A percentile compares a stretch with the other conserved stretches of the same genome.
Evolutionary conservation across 2,888 invertebrate genomes (phyloP).

Genomic region (Hedychridium roseum): DNA sequence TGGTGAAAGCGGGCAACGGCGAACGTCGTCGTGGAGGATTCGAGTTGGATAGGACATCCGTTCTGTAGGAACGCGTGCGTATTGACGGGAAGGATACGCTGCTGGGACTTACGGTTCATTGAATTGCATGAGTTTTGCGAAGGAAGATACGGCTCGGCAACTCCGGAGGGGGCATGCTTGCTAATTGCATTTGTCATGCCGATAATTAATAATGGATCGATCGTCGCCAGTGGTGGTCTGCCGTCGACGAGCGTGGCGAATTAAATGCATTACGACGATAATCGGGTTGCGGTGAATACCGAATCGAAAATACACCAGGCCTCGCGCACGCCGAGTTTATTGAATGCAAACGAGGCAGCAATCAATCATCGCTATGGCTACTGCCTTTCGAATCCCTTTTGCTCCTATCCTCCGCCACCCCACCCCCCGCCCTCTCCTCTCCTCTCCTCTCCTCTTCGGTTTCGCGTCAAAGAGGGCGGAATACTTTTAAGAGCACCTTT

Average conservation of each 20-base stretch:
- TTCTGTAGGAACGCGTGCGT: too few species aligned
- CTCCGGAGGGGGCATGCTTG: slow-evolving; percentile 19
- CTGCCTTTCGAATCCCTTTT: slow-evolving; percentile 24
- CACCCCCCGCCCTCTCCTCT: background rate
- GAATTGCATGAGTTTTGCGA: too few species aligned
- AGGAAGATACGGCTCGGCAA: slow-evolving; percentile 15
- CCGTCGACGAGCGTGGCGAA: slow-evolving; percentile 31
- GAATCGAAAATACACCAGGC: slow-evolving; percentile 42
- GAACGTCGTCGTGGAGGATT: too few species aligned
- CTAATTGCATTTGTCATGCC: slow-evolving; percentile 43
- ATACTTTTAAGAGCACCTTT: too few species aligned
- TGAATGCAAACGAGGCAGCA: slow-evolving; percentile 41
- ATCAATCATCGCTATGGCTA: slow-evolving; percentile 35
- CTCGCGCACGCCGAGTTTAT: slow-evolving; percentile 32
- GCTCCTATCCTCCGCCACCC: background rate
- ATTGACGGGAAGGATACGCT: too few species aligned
- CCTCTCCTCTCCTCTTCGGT: background rate
- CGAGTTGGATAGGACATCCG: too few species aligned
- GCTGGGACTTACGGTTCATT: too few species aligned
- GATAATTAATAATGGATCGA: slow-evolving; percentile 44
- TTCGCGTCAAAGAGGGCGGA: background rate
- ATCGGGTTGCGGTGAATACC: slow-evolving; percentile 43
- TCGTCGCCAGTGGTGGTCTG: slow-evolving; percentile 14
- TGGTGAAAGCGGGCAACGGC: too few species aligned
- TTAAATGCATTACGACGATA: slow-evolving; percentile 45